Evolutionary conservation across 2,113 vertebrate genomes (phyloP).

Genomic region (Sinocyclocheilus anshuiensis): DNA sequence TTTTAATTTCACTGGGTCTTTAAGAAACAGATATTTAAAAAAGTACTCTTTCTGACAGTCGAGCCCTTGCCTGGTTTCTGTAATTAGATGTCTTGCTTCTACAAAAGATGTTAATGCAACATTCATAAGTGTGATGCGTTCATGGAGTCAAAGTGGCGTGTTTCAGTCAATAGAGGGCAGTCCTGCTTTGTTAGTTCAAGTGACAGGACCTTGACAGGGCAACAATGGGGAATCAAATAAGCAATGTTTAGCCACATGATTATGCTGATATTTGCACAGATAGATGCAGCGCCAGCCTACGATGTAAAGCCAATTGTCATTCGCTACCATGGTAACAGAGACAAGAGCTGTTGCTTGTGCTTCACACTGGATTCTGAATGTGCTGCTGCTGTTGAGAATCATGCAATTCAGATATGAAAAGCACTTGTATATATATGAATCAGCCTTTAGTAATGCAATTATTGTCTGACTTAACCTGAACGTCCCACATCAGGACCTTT

Average conservation of each 20-base stretch:
- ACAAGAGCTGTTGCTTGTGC: slow-evolving; percentile 51
- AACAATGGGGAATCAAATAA: slow-evolving; percentile 31
- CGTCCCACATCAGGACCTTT: background rate
- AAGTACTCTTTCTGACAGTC: background rate
- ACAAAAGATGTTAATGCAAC: background rate
- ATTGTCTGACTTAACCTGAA: background rate
- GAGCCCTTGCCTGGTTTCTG: background rate
- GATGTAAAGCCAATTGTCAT: slow-evolving; percentile 61
- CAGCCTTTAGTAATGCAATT: background rate
- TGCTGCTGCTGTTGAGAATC: slow-evolving; percentile 42
- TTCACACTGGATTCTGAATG: slow-evolving; percentile 50
- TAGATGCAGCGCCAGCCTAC: slow-evolving; percentile 55
- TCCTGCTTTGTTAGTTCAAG: slow-evolving; percentile 32
- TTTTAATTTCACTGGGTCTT: background rate
- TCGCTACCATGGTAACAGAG: slow-evolving; percentile 61
- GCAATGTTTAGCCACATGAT: slow-evolving; percentile 55
- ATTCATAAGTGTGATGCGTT: background rate
- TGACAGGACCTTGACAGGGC: slow-evolving; percentile 24
- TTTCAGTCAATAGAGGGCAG: background rate
- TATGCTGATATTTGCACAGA: slow-evolving; percentile 62
- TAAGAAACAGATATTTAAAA: background rate
- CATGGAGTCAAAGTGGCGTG: background rate
- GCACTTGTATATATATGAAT: slow-evolving; percentile 16
- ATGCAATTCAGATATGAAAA: slow-evolving; percentile 34
- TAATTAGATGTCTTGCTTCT: background rate